Base-by-base conservation (phyloP, 2,797 vertebrate species). In the Emydoidea blandingii region DNA sequence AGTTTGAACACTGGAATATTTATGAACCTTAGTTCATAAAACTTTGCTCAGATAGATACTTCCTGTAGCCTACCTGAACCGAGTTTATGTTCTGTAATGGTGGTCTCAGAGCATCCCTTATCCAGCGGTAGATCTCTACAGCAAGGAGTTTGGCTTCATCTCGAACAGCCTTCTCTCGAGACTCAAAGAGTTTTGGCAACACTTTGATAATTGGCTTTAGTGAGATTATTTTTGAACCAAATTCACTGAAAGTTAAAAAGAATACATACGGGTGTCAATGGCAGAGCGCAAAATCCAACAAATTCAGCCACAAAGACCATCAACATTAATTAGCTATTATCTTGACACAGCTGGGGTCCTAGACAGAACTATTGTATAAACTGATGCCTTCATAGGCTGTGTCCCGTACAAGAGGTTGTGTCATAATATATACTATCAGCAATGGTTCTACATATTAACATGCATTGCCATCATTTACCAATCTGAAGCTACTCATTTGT, bases 181-280 rank as follows among this genome's bases (percentile, higher is more conserved):
- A 99, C 96, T 99, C 99, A 97, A 99, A 99, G 89, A 99, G 99
- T 97, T 99, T 99, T 98, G 99, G 98, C 98, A 99, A 98, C 86
- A 99, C 97, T 98, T 99, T 99, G 95, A 99, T 99, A 59, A 99
- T 98, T 94, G 99, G 99, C 98, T 99, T 99, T 97, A 99, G 96
- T 2, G 98, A 98, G 92, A 99, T 98, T 52, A 99, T 99, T 98
- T 99, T 99, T 18, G 99, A 99, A 95, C 99, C 99, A 98, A 99
- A 99, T 98, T 99, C 99, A 98, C 99, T 99, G 95, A 1, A 98
- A 97, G 56, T 87, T 57, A 92, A 97, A 97, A 57, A 81, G 29
- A 72, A 91, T 5, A 92, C 0, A 10, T 19, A 91, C 62, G 19
- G 79, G 16, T 19, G 90, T 90, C 34, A 91, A 34, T 21, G 5